phyloP scores from a whole-genome alignment of 2,888 invertebrate species.

The Netelia virgata region DNA sequence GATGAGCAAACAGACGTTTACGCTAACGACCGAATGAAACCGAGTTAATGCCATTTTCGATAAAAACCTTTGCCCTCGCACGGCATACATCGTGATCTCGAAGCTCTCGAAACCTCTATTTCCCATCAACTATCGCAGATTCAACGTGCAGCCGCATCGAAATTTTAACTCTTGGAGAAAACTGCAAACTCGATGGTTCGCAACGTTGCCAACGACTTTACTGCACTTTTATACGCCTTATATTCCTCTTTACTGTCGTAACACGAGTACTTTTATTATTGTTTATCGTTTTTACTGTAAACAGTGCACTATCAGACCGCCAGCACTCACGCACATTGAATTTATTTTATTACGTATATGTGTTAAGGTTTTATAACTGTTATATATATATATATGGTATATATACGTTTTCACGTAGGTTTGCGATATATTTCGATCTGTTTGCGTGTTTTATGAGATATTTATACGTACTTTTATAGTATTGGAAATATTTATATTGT shows the following conservation, averaged over 20 bases:
- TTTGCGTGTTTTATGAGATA: neutral
- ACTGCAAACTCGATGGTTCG: slow-evolving; percentile 41
- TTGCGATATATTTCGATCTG: neutral
- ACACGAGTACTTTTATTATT: neutral
- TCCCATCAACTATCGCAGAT: slow-evolving; percentile 24
- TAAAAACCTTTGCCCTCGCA: slow-evolving; percentile 28
- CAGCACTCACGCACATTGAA: slow-evolving; percentile 36
- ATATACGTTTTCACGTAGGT: neutral
- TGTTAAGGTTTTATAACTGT: slow-evolving; percentile 6
- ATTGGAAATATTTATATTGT: neutral
- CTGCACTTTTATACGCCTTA: slow-evolving; percentile 19
- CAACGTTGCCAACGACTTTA: slow-evolving; percentile 30
- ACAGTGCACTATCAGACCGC: slow-evolving; percentile 50
- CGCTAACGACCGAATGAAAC: slow-evolving; percentile 58
- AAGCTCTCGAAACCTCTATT: neutral
- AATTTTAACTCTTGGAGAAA: slow-evolving; percentile 11
- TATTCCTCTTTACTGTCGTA: slow-evolving; percentile 5
- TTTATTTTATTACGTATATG: neutral
- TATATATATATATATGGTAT: too few relatives aligned
- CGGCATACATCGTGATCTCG: slow-evolving; percentile 3
- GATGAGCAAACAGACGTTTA: slow-evolving; percentile 57
- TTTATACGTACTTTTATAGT: neutral
- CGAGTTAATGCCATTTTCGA: slow-evolving; percentile 48
- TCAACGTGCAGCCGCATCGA: slow-evolving; percentile 4
- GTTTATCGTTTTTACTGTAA: slow-evolving; percentile 23